Conservation (phyloP, 2,888 invertebrate genomes). For the Caradrina clavipalpis region DNA sequence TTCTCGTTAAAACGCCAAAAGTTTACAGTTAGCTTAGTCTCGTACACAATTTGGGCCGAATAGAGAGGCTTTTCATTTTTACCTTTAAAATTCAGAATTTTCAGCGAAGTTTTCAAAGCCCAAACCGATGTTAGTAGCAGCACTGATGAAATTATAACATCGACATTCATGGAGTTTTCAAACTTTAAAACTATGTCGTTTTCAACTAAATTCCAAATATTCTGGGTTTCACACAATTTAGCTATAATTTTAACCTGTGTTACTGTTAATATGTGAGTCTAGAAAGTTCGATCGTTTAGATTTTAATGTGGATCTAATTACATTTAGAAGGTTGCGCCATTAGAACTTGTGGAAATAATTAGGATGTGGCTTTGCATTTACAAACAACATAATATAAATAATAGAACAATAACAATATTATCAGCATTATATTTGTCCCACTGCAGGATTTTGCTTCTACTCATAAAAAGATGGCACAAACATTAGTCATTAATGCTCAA, state of each 20-base stretch:
- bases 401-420: no score
- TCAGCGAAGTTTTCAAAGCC: constrained; percentile 71
- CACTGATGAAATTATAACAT: constrained; percentile 73
- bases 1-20: constrained; percentile 76
- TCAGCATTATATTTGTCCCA: no score
- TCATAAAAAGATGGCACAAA: no score
- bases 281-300: constrained; percentile 40
- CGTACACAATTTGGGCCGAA: constrained; percentile 76
- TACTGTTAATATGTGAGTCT: constrained; percentile 48
- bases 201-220: constrained; percentile 51
- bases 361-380: neutral
- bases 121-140: constrained; percentile 62
- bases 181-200: constrained; percentile 70
- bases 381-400: no score
- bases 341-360: neutral
- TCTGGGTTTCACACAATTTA: constrained; percentile 36
- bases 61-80: constrained; percentile 76
- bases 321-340: neutral
- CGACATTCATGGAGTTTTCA: constrained; percentile 55
- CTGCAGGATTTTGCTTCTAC: no score
- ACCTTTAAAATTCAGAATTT: constrained; percentile 76
- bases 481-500: no score
- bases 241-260: constrained; percentile 45
- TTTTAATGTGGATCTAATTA: constrained; percentile 22
- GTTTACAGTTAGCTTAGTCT: constrained; percentile 77